Evolutionary conservation across 2,797 vertebrate genomes (phyloP).

Genomic region (Muscicapa comitata): DNA sequence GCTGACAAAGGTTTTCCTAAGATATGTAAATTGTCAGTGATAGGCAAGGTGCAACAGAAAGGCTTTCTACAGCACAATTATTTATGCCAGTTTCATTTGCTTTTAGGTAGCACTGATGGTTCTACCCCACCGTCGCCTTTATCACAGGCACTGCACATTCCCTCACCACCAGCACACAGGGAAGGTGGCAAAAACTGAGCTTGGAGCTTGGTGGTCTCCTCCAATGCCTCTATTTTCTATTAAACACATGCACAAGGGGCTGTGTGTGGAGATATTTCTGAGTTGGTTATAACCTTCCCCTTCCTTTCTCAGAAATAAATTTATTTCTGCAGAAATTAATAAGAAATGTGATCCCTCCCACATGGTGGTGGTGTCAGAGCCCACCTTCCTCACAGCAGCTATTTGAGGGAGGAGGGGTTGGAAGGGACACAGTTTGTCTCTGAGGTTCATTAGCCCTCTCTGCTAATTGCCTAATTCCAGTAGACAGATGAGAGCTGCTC

Average conservation of each 20-base stretch:
- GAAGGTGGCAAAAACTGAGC: conserved; percentile 6
- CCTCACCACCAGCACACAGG: conserved; percentile 27
- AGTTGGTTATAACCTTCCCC: neutral
- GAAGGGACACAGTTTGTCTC: neutral
- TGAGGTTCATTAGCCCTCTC: neutral
- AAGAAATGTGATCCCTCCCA: neutral
- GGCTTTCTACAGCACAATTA: conserved; percentile 77
- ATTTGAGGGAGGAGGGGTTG: neutral
- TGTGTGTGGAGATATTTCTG: neutral
- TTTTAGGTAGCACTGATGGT: conserved; percentile 73
- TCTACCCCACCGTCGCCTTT: conserved; percentile 52
- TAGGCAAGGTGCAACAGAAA: conserved; percentile 75
- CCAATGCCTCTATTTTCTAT: neutral
- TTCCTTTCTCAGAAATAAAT: neutral
- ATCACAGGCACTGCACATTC: conserved; percentile 69
- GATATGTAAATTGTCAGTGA: conserved; percentile 82
- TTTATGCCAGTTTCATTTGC: conserved; percentile 77
- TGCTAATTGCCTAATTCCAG: neutral
- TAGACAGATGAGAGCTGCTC: neutral
- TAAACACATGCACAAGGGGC: neutral
- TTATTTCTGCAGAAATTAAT: accelerated
- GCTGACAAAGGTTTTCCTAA: conserved; percentile 80
- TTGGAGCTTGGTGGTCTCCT: conserved; percentile 40
- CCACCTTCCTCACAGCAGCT: neutral
- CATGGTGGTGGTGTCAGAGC: accelerated